phyloP scores from a whole-genome alignment of 1,140 invertebrate species.

The Drosophila sproati region DNA sequence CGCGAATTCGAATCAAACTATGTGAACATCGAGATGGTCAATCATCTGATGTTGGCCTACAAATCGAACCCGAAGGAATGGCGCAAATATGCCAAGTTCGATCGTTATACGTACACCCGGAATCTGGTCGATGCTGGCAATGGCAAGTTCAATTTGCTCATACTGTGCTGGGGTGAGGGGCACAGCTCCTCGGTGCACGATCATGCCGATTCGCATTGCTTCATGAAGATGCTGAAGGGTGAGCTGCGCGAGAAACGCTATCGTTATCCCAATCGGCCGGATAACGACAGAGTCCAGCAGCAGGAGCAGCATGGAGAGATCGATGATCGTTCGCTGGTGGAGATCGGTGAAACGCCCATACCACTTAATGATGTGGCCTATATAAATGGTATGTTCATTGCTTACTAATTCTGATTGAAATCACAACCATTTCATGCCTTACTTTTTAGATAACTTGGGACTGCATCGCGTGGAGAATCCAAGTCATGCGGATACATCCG shows the following conservation, averaged over 20 bases:
- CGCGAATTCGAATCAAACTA: slow-evolving; percentile 90
- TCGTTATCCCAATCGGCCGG: slow-evolving; percentile 62
- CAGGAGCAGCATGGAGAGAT: slow-evolving; percentile 48
- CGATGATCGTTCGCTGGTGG: slow-evolving; percentile 85
- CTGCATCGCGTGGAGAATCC: slow-evolving; percentile 98
- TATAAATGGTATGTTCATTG: slow-evolving; percentile 92
- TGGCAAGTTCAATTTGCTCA: slow-evolving; percentile 98
- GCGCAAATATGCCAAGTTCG: slow-evolving; percentile 97
- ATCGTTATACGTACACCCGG: slow-evolving; percentile 96
- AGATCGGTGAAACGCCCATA: slow-evolving; percentile 88
- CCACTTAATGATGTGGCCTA: slow-evolving; percentile 94
- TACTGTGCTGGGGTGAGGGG: slow-evolving; percentile 98
- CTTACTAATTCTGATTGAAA: slow-evolving; percentile 56
- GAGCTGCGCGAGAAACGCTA: slow-evolving; percentile 88
- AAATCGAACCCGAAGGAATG: slow-evolving; percentile 95
- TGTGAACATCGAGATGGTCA: slow-evolving; percentile 95
- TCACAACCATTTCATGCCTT: not conserved
- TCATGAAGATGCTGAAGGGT: slow-evolving; percentile 96
- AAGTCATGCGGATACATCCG: slow-evolving; percentile 93
- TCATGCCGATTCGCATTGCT: slow-evolving; percentile 98
- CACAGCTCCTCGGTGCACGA: slow-evolving; percentile 98
- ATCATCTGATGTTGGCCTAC: slow-evolving; percentile 93
- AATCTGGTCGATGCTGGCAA: slow-evolving; percentile 98
- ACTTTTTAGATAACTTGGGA: slow-evolving; percentile 92
- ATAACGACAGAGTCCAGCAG: slow-evolving; percentile 6